These are phyloP conservation scores for Hyphantria cunea DNA, from an alignment of 1,140 invertebrate species.

Conservation along the genomic window DNA sequence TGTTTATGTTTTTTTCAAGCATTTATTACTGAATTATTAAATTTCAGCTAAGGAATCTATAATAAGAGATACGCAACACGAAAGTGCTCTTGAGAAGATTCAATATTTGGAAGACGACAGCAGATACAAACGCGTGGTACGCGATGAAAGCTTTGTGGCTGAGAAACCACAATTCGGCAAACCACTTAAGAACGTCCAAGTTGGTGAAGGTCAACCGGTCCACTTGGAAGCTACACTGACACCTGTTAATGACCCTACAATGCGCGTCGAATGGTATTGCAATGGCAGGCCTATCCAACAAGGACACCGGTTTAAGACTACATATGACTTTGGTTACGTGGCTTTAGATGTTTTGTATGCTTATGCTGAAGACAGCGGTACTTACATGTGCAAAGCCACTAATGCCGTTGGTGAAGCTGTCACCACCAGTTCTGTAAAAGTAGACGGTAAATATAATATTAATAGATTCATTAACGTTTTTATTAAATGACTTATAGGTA, in stretches of 20 bases:
- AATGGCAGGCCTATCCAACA: slow-evolving; percentile 95
- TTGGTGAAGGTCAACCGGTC: slow-evolving; percentile 93
- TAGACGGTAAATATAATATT: slow-evolving; percentile 85
- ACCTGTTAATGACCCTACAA: slow-evolving; percentile 96
- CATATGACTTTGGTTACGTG: slow-evolving; percentile 98
- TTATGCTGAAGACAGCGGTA: slow-evolving; percentile 96
- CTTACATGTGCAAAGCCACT: slow-evolving; percentile 96
- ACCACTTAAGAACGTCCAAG: slow-evolving; percentile 92
- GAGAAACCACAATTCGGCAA: slow-evolving; percentile 95
- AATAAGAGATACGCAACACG: slow-evolving; percentile 96
- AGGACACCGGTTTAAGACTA: slow-evolving; percentile 95
- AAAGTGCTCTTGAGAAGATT: slow-evolving; percentile 95
- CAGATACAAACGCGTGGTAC: slow-evolving; percentile 86
- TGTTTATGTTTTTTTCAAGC: no score
- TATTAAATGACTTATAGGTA: no score
- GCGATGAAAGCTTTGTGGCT: slow-evolving; percentile 88
- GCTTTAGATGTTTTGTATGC: slow-evolving; percentile 97
- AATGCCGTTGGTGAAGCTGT: slow-evolving; percentile 96
- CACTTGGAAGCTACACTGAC: slow-evolving; percentile 98
- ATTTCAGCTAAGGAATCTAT: slow-evolving; percentile 90
- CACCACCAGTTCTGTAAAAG: slow-evolving; percentile 92
- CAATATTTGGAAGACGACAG: slow-evolving; percentile 95
- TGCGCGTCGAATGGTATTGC: slow-evolving; percentile 97
- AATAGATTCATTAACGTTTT: no score
- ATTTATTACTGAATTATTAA: slow-evolving; percentile 5